Percentiles rank a stretch among this genome's conserved stretches.
These are phyloP conservation scores for Andrena camellia DNA, from an alignment of 2,888 invertebrate species.

Conservation along the genomic window DNA sequence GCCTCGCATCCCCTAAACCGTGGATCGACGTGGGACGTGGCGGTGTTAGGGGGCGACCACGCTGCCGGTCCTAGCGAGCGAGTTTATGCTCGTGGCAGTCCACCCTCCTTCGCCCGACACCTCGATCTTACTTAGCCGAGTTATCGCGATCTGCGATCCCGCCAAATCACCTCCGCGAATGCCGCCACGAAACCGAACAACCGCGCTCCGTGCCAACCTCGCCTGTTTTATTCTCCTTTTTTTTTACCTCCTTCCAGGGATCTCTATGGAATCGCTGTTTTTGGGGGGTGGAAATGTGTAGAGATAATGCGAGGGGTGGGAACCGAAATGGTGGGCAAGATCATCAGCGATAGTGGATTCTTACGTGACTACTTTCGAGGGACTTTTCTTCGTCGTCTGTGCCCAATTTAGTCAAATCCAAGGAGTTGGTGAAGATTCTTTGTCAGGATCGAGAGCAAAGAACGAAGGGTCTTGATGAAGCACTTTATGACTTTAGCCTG, in stretches of 20 bases:
- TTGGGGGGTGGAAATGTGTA: neutral
- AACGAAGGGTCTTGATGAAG: too few species aligned
- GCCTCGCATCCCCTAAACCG: conserved; percentile 79
- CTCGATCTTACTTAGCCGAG: conserved; percentile 65
- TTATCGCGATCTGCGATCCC: conserved; percentile 64
- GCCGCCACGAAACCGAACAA: conserved; percentile 49
- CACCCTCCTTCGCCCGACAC: conserved; percentile 62
- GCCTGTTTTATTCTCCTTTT: neutral
- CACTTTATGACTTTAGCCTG: too few species aligned
- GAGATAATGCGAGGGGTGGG: neutral
- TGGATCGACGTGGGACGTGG: conserved; percentile 39
- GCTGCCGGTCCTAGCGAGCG: neutral
- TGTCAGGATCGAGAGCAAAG: too few species aligned
- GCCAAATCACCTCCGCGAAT: conserved; percentile 64
- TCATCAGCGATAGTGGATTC: too few species aligned
- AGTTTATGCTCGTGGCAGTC: conserved; percentile 52
- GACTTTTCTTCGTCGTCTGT: too few species aligned
- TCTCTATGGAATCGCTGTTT: neutral
- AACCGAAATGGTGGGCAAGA: neutral
- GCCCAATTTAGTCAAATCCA: too few species aligned
- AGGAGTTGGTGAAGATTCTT: too few species aligned
- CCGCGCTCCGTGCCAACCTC: conserved; percentile 19
- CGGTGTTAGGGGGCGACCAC: neutral
- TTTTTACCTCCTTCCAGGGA: neutral
- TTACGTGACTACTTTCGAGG: too few species aligned